phyloP scores from a whole-genome alignment of 2,797 vertebrate species.

The Coendou prehensilis region DNA sequence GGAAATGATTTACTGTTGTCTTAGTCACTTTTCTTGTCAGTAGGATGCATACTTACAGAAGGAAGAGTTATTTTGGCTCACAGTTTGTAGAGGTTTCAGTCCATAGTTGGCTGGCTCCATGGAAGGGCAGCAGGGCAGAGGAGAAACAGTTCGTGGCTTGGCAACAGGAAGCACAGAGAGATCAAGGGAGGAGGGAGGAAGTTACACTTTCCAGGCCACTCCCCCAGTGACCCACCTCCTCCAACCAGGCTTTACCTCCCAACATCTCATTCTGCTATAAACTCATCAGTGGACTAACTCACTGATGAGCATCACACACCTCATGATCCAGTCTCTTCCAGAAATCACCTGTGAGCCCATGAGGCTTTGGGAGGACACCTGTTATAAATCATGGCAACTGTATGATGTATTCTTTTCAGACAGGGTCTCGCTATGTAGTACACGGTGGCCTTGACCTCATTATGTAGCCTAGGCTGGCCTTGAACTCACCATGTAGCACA shows the following conservation, averaged over 20 bases:
- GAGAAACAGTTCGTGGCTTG: background rate
- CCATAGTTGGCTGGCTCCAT: background rate
- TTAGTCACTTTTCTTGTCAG: background rate
- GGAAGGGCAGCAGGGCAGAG: background rate
- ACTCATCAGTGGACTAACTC: background rate
- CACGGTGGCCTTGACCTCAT: background rate
- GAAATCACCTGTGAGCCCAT: background rate
- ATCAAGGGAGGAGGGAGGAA: background rate
- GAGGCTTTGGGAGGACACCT: background rate
- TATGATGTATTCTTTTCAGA: background rate
- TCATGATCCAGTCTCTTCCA: background rate
- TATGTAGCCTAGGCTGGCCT: background rate
- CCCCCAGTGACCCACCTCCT: background rate
- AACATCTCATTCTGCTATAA: background rate
- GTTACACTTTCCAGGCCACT: background rate
- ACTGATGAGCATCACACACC: background rate
- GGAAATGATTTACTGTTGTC: background rate
- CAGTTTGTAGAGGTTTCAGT: background rate
- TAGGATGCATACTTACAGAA: background rate
- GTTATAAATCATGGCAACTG: background rate
- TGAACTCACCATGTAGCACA: background rate
- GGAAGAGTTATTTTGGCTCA: background rate
- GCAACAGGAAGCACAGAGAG: background rate
- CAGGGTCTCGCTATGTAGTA: background rate
- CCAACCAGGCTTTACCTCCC: background rate